phyloP scores from a whole-genome alignment of 2,113 vertebrate genomes.

The Beaufortia kweichowensis region DNA sequence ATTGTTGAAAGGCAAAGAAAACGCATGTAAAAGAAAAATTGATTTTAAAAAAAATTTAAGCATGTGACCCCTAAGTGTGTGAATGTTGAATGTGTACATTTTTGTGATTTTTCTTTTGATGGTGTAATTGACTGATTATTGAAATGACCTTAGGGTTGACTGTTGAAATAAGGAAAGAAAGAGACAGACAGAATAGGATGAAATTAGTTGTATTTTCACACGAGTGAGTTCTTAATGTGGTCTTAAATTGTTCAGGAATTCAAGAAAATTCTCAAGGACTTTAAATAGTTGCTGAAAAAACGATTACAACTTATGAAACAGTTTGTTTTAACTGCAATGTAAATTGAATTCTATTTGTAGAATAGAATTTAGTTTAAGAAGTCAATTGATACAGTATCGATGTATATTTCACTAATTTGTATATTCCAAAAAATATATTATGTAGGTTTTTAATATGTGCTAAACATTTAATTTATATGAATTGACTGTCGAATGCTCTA shows the following conservation, averaged over 20 bases:
- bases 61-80: background rate
- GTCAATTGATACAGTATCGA: no score
- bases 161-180: background rate
- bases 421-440: no score
- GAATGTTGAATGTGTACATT: background rate
- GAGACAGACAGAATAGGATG: background rate
- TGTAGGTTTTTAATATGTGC: background rate
- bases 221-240: background rate
- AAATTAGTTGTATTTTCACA: background rate
- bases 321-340: no score
- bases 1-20: conserved; percentile 8
- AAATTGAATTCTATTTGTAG: no score
- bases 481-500: background rate
- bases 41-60: background rate
- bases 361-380: no score
- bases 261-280: conserved; percentile 7
- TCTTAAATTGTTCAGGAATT: background rate
- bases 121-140: conserved; percentile 31
- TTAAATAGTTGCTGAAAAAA: no score
- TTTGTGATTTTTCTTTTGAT: conserved; percentile 15
- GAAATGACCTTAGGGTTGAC: background rate
- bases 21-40: background rate
- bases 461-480: background rate
- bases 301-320: background rate
- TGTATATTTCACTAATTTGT: no score